Evolutionary conservation across 1,140 invertebrate genomes (phyloP), one percentile per base, ranked within the genome.

Genomic region (Lycorma delicatula): DNA sequence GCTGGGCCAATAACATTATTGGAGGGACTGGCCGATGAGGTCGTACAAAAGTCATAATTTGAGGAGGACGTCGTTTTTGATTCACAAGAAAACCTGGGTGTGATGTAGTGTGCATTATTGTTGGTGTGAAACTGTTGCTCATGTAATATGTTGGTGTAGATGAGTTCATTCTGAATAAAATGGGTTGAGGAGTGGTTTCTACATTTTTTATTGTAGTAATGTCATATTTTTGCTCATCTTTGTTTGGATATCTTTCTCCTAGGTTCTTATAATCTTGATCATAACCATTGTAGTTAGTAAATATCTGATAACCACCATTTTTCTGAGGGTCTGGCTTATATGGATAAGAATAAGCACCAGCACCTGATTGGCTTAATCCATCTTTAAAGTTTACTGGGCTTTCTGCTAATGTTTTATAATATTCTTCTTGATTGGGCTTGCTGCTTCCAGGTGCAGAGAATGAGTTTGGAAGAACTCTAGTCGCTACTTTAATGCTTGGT

Each of bases 401-500:
- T 20, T 56, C 36, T 26, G 54, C 54, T 20, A 56, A 31, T 22
- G 22, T 56, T 29, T 56, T 56, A 26, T 56, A 27, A 26, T 56
- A 56, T 27, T 56, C 54, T n/a, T 28, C 26, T 38, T 38, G 36
- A 13, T 38, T 38, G 13, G 29, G 29, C 25, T 49, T 23, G 20
- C 12, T 23, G 3, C 46, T 23, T 6, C 16, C 26, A 25, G 3
- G 22, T 25, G 16, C 28, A n/a, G 9, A 7, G 3, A 27, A 18
- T 5, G 49, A 31, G 18, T 82, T 81, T 61, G 85, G 81, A 70
- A 80, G 84, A 75, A 89, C 79, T 73, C 85, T 80, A 58, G 79
- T 84, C 64, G 81, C 75, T 64, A 85, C 80, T 60, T 79, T 78
- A 60, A 86, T 79, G 29, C 86, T 89, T 23, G 79, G 71, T 62